Evolutionary conservation across 2,888 invertebrate genomes (phyloP), one percentile per base, ranked within the genome.

Genomic region (Malachius bipustulatus): DNA sequence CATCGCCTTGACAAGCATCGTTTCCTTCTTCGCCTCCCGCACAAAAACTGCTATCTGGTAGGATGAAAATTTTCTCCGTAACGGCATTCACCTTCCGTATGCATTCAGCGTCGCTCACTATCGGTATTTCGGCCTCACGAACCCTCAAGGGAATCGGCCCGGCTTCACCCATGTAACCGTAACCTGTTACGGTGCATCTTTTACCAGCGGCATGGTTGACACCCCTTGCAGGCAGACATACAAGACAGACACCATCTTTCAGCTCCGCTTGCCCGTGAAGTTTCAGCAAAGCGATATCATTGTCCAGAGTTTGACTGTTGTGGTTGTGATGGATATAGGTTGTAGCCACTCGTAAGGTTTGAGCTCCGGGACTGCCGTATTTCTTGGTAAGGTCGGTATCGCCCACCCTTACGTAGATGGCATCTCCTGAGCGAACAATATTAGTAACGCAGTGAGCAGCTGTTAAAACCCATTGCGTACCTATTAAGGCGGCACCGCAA

Each of bases 261-360:
- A 89, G 68, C 57, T 88, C 88, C 0, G 85, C 88, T 59, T 88
- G 88, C 0, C 88, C 87, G 43, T 85, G 83, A 13, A 93, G 69
- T 59, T 89, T 89, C 8, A 94, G 67, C 40, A 94, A 60, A 1
- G 94, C 94, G 43, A 94, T 90, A 52, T 94, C 93, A 52, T 94
- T 91, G 59, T 90, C 91, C 45, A 91, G 64, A 1, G 91, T 91
- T 62, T 90, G 90, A 48, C 88, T 87, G 63, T 91, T 91, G 67
- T 91, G 91, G 65, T 91, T 91, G 62, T 91, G 91, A 55, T 91
- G 91, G 41, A 91, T 91, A 60, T 91, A 91, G 0, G 90, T 90
- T 34, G 91, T 91, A 35, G 88, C 87, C 2, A 91, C 90, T 10
- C 88, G 70, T 12, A 90, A 65, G 0, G 90, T 90, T 64, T 90